phyloP scores from a whole-genome alignment of 2,113 vertebrate species.

The Sander vitreus region DNA sequence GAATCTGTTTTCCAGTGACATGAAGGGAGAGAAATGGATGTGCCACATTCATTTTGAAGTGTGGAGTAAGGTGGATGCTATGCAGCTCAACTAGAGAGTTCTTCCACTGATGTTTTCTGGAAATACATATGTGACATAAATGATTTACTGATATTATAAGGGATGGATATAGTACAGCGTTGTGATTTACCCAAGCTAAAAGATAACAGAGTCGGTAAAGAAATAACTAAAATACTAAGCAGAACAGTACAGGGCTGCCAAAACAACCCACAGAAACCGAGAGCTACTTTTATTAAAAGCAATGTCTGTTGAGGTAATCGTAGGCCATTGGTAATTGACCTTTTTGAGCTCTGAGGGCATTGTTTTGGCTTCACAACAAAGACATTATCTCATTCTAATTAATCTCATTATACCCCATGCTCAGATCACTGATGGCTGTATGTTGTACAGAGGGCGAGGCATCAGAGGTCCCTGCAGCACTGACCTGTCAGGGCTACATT shows the following conservation, averaged over 20 bases:
- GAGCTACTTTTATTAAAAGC: constrained; percentile 33
- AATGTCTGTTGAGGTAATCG: constrained; percentile 31
- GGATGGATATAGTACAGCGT: constrained; percentile 4
- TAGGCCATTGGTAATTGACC: constrained; percentile 60
- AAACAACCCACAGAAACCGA: constrained; percentile 2
- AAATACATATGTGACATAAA: constrained; percentile 49
- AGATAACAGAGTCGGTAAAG: background rate
- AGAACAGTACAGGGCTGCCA: background rate
- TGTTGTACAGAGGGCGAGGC: constrained; percentile 27
- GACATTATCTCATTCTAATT: constrained; percentile 68
- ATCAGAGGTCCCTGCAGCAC: background rate
- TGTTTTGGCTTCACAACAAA: constrained; percentile 60
- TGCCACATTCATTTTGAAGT: constrained; percentile 54
- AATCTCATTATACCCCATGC: constrained; percentile 53
- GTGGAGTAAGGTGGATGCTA: constrained; percentile 13
- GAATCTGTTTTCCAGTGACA: constrained; percentile 53
- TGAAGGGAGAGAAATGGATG: constrained; percentile 54
- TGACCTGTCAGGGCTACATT: constrained; percentile 14
- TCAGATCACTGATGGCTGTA: constrained; percentile 46
- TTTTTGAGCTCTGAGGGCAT: constrained; percentile 43
- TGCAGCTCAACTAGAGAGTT: background rate
- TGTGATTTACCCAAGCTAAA: constrained; percentile 14
- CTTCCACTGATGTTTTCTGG: constrained; percentile 21
- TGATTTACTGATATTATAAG: constrained; percentile 48
- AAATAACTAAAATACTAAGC: background rate